Conservation (phyloP, 2,113 vertebrate genomes). For the Actenoides lindsayi region DNA sequence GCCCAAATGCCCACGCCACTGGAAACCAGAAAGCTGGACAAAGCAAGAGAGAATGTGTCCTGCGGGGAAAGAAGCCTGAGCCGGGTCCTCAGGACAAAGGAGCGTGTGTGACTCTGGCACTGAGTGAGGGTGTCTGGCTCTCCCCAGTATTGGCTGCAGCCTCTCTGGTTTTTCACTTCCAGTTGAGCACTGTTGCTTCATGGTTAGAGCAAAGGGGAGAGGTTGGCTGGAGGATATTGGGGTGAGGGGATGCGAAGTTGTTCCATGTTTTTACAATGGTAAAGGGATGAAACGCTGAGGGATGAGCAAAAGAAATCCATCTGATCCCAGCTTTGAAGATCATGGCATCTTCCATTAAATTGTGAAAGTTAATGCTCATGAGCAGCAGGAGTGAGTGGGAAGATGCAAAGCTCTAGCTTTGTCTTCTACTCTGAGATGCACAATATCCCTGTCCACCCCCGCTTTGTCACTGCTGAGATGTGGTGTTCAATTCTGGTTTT, state of each 20-base stretch:
- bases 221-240: rapidly evolving
- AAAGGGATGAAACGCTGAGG: not conserved
- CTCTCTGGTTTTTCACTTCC: not conserved
- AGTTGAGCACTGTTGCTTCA: not conserved
- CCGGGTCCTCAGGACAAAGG: not conserved
- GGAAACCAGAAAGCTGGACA: not conserved
- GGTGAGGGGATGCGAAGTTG: not conserved
- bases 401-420: constrained; percentile 26
- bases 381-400: constrained; percentile 43
- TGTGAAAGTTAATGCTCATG: not conserved
- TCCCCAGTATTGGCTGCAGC: not conserved
- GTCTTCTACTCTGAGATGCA: not conserved
- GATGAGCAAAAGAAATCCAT: not conserved
- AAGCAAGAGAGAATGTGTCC: not conserved
- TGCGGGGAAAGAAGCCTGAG: not conserved
- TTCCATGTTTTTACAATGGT: not conserved
- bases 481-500: not conserved
- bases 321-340: constrained; percentile 13
- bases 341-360: not conserved
- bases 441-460: not conserved
- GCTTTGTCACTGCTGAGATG: not conserved
- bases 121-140: not conserved
- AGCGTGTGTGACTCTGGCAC: not conserved
- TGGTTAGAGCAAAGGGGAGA: not conserved
- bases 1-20: rapidly evolving